These are phyloP conservation scores for Musca domestica DNA, from an alignment of 1,140 invertebrate species.

Conservation along the genomic window DNA sequence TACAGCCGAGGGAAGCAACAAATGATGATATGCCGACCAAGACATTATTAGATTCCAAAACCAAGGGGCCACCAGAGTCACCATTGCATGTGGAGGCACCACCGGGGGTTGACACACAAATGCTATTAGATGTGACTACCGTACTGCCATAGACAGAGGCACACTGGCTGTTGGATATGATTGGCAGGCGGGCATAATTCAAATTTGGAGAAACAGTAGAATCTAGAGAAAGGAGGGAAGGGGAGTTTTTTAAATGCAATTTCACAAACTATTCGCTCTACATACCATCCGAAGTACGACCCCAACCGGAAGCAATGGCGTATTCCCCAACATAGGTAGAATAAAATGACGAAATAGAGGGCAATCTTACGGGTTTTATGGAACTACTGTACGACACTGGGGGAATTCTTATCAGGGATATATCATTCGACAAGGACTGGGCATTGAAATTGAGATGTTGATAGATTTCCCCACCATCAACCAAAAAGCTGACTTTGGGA, in stretches of 20 bases:
- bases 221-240: not conserved
- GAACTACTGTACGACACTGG: constrained; percentile 4
- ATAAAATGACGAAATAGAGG: constrained; percentile 33
- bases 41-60: constrained; percentile 31
- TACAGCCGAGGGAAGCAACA: constrained; percentile 56
- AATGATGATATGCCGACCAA: constrained; percentile 59
- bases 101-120: constrained; percentile 39
- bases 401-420: constrained; percentile 42
- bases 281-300: constrained; percentile 10
- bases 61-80: constrained; percentile 57
- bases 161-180: constrained; percentile 39
- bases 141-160: constrained; percentile 26
- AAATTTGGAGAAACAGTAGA: not conserved
- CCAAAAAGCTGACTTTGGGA: constrained; percentile 30
- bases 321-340: constrained; percentile 33
- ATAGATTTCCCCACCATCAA: constrained; percentile 24
- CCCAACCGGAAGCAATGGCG: constrained; percentile 42
- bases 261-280: not conserved
- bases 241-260: not conserved
- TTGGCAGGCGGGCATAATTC: constrained; percentile 25
- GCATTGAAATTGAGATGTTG: constrained; percentile 38
- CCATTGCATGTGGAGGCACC: constrained; percentile 38
- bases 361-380: constrained; percentile 29
- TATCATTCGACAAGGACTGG: constrained; percentile 37
- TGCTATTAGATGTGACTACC: constrained; percentile 34